A percentile compares a stretch with the other conserved stretches of the same genome.
phyloP scores from a whole-genome alignment of 2,113 vertebrate species.

The Macquaria ambigua region DNA sequence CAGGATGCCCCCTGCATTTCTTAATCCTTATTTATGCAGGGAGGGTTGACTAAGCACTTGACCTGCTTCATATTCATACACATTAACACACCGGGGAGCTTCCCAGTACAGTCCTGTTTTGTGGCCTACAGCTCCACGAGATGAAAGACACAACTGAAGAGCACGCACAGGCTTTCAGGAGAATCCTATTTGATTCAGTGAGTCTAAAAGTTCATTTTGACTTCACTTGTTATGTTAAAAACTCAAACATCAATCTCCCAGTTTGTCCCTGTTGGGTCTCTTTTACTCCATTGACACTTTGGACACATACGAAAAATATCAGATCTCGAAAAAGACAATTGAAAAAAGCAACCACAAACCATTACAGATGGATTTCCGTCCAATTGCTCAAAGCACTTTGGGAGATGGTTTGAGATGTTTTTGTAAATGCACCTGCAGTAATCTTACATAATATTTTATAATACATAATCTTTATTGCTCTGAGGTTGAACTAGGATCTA shows the following conservation, averaged over 20 bases:
- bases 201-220: background rate
- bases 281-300: background rate
- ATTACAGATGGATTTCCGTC: background rate
- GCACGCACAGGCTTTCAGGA: background rate
- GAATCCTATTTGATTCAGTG: background rate
- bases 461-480: background rate
- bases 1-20: background rate
- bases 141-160: background rate
- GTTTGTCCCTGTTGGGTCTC: background rate
- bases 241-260: background rate
- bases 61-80: constrained; percentile 34
- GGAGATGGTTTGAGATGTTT: background rate
- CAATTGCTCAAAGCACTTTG: background rate
- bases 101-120: background rate
- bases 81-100: background rate
- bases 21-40: constrained; percentile 34
- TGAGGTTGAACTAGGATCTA: background rate
- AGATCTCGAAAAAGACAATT: background rate
- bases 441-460: background rate
- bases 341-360: background rate
- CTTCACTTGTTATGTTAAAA: background rate
- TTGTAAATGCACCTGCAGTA: background rate
- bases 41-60: constrained; percentile 13
- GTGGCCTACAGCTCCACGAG: background rate
- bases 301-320: background rate